Evolutionary conservation across 92 coral and sea anemone species (phyloP).

Genomic region (Umimayanthus chanpuru): DNA sequence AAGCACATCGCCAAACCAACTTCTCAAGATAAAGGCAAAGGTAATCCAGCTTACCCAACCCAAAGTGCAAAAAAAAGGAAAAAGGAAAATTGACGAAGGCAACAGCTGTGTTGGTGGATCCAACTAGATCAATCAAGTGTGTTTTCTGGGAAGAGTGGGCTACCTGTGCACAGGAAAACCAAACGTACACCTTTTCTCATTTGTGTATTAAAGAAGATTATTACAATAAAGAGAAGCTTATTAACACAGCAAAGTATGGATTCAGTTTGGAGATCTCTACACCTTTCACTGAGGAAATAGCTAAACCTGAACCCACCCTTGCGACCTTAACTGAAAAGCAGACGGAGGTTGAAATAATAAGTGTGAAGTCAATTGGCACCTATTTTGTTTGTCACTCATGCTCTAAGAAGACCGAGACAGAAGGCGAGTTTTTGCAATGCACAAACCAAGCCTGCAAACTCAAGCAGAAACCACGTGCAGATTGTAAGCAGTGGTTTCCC

Average conservation of each 20-base stretch:
- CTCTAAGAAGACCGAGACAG: not conserved
- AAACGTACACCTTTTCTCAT: not conserved
- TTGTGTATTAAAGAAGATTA: not conserved
- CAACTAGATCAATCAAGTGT: not conserved
- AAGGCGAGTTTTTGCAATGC: not conserved
- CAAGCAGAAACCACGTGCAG: not conserved
- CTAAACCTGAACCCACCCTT: not conserved
- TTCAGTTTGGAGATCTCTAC: not conserved
- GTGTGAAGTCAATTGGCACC: not conserved
- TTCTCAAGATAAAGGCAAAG: not conserved
- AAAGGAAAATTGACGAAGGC: not conserved
- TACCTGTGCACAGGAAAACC: not conserved
- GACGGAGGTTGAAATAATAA: not conserved
- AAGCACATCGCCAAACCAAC: too few species aligned
- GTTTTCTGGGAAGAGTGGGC: not conserved
- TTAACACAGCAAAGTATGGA: too few species aligned
- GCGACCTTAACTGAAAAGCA: not conserved
- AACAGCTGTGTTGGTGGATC: not conserved
- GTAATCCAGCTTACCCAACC: not conserved
- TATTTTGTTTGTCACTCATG: not conserved
- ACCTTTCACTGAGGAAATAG: not conserved
- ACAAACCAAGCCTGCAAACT: not conserved
- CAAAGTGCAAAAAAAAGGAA: not conserved
- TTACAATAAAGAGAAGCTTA: not conserved
- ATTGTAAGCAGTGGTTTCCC: slow-evolving; percentile 8